Conservation (phyloP, 2,888 invertebrate species). For the Blomia tropicalis region DNA sequence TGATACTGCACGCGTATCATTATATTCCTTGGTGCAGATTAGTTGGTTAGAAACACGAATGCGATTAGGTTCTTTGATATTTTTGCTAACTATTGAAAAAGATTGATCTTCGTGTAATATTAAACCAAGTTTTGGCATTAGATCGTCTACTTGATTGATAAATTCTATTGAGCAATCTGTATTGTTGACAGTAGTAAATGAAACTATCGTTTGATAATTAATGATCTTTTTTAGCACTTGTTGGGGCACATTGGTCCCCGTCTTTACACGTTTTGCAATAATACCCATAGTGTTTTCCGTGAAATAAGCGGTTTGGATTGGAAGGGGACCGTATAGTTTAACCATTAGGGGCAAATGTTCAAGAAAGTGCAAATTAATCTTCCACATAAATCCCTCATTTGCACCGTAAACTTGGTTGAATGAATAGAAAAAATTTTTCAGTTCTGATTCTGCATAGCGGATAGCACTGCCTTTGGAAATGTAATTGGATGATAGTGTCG, state of each 20-base stretch:
- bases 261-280: not conserved
- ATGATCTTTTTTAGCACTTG: not conserved
- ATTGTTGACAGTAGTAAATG: not conserved
- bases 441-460: not conserved
- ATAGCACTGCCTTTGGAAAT: not conserved
- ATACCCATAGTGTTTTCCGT: not conserved
- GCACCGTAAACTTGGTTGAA: not conserved
- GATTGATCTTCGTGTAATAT: no score
- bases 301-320: not conserved
- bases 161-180: no score
- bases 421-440: not conserved
- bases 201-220: not conserved
- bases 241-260: not conserved
- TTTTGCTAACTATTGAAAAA: no score
- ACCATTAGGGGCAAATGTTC: not conserved
- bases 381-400: conserved; percentile 1
- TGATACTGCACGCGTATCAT: no score
- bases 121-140: no score
- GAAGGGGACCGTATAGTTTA: not conserved
- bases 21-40: no score
- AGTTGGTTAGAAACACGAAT: no score
- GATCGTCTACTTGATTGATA: no score
- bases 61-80: no score
- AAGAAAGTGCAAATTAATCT: not conserved
- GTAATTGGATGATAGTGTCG: not conserved